These are phyloP conservation scores for Scolanthus callimorphus DNA, from an alignment of 92 coral and sea anemone species.

Conservation along the genomic window DNA sequence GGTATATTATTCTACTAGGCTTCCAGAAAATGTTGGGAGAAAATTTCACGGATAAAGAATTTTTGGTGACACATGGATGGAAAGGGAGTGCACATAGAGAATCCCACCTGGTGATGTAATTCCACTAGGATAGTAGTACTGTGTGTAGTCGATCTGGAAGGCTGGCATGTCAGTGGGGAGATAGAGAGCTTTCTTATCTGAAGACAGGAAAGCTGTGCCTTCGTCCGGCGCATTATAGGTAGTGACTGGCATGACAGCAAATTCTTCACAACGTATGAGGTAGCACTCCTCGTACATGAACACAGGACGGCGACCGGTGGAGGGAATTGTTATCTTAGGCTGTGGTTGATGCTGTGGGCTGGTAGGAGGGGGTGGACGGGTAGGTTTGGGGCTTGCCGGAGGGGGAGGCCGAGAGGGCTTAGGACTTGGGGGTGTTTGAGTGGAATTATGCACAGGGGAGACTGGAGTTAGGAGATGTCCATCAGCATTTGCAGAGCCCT, in stretches of 20 bases:
- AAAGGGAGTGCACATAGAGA: no score
- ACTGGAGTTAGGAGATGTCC: no score
- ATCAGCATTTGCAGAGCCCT: no score
- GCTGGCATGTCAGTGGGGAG: conserved; percentile 97
- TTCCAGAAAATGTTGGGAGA: no score
- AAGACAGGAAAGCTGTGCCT: conserved; percentile 76
- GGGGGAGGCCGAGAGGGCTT: conserved; percentile 7
- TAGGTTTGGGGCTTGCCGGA: conserved; percentile 40
- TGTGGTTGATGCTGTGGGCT: conserved; percentile 11
- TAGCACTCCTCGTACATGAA: conserved; percentile 90
- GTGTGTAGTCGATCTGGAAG: conserved; percentile 93
- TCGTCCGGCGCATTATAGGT: conserved; percentile 39
- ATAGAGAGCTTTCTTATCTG: conserved; percentile 90
- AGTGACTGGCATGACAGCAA: conserved; percentile 76
- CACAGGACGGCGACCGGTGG: conserved; percentile 55
- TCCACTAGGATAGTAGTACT: conserved; percentile 85
- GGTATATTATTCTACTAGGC: no score
- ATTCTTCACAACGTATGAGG: conserved; percentile 90
- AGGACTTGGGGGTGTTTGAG: conserved; percentile 31
- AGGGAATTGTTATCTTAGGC: conserved; percentile 43
- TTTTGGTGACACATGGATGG: no score
- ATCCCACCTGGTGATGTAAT: conserved; percentile 66
- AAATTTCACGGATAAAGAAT: no score
- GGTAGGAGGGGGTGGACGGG: conserved; percentile 24
- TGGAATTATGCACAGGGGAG: no score